phyloP scores from a whole-genome alignment of 2,797 vertebrate genomes.

The Halcyon badia region DNA sequence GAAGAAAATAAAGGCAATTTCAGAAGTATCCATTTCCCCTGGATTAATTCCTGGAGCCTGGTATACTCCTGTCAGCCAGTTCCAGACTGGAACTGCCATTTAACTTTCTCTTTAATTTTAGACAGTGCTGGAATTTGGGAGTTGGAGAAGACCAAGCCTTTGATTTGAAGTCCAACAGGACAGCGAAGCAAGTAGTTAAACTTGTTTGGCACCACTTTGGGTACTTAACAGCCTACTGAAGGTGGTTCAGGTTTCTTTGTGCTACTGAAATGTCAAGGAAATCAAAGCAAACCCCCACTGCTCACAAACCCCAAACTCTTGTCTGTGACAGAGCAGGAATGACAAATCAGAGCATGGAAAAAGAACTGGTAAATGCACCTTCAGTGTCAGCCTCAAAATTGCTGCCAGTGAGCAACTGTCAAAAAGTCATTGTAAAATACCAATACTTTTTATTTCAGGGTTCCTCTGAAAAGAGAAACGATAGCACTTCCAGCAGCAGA shows the following conservation, averaged over 20 bases:
- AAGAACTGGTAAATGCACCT: neutral
- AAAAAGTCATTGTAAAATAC: neutral
- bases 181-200: neutral
- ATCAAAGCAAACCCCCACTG: neutral
- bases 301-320: neutral
- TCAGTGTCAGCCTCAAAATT: neutral
- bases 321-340: neutral
- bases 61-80: slow-evolving; percentile 13
- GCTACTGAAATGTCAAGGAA: neutral
- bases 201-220: neutral
- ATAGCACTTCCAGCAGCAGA: neutral
- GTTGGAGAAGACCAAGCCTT: neutral
- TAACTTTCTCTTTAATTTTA: slow-evolving; percentile 26
- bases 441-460: neutral
- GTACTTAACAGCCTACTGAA: neutral
- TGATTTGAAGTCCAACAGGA: neutral
- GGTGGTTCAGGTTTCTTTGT: neutral
- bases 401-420: neutral
- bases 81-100: slow-evolving; percentile 38
- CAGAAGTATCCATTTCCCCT: slow-evolving; percentile 53
- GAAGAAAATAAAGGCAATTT: slow-evolving; percentile 46
- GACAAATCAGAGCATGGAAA: neutral
- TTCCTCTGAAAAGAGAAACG: neutral
- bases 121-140: neutral
- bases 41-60: slow-evolving; percentile 47